Percentiles rank a stretch among this genome's conserved stretches.
These are phyloP conservation scores for Gadopsis bispinosus DNA, from an alignment of 2,797 vertebrate genomes.

Conservation along the genomic window DNA sequence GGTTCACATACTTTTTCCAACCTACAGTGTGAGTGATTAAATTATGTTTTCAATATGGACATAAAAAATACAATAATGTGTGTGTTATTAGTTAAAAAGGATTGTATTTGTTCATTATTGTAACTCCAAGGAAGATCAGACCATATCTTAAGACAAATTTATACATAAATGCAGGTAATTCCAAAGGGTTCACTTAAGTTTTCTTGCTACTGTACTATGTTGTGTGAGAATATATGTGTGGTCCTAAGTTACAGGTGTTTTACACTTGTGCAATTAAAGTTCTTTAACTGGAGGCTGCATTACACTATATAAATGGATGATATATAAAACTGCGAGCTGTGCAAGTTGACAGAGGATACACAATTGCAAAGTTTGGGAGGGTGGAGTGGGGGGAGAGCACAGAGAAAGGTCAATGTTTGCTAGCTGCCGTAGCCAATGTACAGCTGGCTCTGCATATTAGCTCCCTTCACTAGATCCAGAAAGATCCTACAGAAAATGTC, in stretches of 20 bases:
- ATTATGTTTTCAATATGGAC: too few species aligned
- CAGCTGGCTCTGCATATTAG: conserved; percentile 10
- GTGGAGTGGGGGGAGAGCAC: background rate
- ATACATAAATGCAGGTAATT: too few species aligned
- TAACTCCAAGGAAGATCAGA: too few species aligned
- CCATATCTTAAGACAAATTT: too few species aligned
- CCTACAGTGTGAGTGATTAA: too few species aligned
- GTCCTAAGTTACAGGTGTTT: conserved; percentile 11
- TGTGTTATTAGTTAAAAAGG: too few species aligned
- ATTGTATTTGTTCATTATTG: too few species aligned
- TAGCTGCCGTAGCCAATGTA: background rate
- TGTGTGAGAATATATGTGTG: conserved; percentile 4
- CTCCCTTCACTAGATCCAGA: conserved; percentile 1
- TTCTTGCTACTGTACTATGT: background rate
- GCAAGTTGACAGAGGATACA: conserved; percentile 65
- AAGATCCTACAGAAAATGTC: background rate
- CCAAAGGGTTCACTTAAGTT: too few species aligned
- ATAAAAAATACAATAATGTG: too few species aligned
- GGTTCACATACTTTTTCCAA: too few species aligned
- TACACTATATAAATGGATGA: conserved; percentile 79
- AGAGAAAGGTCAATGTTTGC: conserved; percentile 16
- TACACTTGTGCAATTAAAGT: conserved; percentile 43
- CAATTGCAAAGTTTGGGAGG: conserved; percentile 30
- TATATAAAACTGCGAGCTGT: conserved; percentile 79
- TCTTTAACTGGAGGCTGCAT: conserved; percentile 40